phyloP scores from a whole-genome alignment of 1,140 invertebrate species.

The Sipha flava region DNA sequence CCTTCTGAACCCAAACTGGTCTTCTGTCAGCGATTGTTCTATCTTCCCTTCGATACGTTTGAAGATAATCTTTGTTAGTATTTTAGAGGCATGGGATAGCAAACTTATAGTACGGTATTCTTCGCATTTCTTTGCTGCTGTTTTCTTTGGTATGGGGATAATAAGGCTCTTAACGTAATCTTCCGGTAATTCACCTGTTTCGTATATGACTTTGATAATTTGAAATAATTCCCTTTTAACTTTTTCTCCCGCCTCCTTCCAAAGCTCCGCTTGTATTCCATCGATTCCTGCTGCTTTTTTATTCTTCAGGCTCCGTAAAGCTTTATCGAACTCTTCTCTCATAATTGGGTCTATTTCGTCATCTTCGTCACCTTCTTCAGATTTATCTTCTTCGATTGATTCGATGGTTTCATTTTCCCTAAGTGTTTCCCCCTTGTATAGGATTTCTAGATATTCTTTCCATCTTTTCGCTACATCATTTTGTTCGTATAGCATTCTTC shows the following conservation, averaged over 20 bases:
- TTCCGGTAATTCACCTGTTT: neutral
- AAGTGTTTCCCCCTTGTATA: neutral
- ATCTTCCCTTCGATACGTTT: neutral
- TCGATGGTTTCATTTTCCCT: neutral
- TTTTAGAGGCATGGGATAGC: too few species aligned
- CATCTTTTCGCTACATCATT: neutral
- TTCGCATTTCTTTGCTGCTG: neutral
- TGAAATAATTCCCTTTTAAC: neutral
- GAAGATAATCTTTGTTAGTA: too few species aligned
- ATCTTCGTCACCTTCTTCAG: neutral
- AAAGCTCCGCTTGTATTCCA: slow-evolving; percentile 11
- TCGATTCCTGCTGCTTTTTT: slow-evolving; percentile 3
- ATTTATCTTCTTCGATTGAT: neutral
- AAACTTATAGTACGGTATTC: neutral
- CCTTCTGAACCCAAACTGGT: neutral
- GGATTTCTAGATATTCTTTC: neutral
- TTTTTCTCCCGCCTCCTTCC: neutral
- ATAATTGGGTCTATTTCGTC: neutral
- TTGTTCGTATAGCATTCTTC: neutral
- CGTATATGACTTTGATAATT: neutral
- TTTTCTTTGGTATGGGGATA: too few species aligned
- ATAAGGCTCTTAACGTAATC: too few species aligned
- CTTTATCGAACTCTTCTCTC: slow-evolving; percentile 9
- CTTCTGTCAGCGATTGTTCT: neutral
- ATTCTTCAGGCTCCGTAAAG: neutral